These are phyloP conservation scores for Setipinna tenuifilis DNA, from an alignment of 2,797 vertebrate genomes.

Conservation along the genomic window DNA sequence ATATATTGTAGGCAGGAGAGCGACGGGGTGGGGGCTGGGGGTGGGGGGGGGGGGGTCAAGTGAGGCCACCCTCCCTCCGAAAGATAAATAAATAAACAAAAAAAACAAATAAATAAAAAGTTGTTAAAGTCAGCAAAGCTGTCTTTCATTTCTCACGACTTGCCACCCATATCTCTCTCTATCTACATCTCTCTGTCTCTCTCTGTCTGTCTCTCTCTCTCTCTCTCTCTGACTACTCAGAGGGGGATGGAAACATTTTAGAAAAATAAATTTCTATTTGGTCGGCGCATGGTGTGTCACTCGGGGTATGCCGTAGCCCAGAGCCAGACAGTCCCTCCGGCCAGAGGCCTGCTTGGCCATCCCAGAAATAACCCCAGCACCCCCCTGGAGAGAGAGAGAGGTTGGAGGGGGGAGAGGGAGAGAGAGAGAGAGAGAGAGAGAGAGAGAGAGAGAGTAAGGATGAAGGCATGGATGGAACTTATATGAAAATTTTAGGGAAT, in stretches of 20 bases:
- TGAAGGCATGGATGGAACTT: neutral
- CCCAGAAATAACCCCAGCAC: neutral
- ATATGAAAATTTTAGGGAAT: neutral
- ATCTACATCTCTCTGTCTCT: neutral
- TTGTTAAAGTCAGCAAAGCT: neutral
- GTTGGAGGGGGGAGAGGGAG: neutral
- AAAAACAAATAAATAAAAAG: neutral
- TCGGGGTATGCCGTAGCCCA: slow-evolving; percentile 11
- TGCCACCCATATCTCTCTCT: neutral
- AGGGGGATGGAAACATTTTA: neutral
- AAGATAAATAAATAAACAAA: neutral
- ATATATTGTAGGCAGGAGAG: too few relatives aligned
- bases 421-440: neutral
- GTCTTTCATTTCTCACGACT: neutral
- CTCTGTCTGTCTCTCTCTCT: too few relatives aligned
- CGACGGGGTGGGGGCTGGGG: neutral
- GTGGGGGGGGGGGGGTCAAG: neutral
- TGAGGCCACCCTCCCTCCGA: neutral
- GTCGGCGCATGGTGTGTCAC: slow-evolving; percentile 11
- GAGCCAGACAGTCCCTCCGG: neutral
- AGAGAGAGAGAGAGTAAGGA: neutral
- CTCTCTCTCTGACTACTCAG: neutral
- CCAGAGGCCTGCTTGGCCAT: slow-evolving; percentile 5
- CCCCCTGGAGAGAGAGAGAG: neutral
- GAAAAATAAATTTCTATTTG: neutral